phyloP scores from a whole-genome alignment of 2,888 invertebrate genomes.

The Idaea dimidiata region DNA sequence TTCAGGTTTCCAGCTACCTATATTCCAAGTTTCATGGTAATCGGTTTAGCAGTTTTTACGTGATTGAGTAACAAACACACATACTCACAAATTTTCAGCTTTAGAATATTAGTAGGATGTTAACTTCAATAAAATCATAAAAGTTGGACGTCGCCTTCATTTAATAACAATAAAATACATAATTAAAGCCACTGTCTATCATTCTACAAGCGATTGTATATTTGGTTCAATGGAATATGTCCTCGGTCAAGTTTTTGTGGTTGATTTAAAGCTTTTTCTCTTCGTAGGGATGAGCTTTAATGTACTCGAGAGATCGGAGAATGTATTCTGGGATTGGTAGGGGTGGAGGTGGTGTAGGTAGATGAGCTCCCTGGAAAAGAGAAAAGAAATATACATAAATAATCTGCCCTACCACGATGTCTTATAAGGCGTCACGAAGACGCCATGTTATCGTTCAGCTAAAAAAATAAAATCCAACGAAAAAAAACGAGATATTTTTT shows the following conservation, averaged over 20 bases:
- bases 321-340: conserved; percentile 72
- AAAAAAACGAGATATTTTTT: too few relatives aligned
- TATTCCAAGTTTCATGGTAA: too few relatives aligned
- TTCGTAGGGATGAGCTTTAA: conserved; percentile 63
- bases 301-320: conserved; percentile 63
- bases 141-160: conserved; percentile 28
- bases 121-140: conserved; percentile 11
- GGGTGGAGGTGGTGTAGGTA: conserved; percentile 58
- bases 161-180: conserved; percentile 31
- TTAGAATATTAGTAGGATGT: background rate
- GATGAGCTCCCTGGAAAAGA: conserved; percentile 47
- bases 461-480: too few relatives aligned
- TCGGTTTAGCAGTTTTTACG: too few relatives aligned
- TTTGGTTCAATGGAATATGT: conserved; percentile 11
- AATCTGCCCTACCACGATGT: too few relatives aligned
- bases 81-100: too few relatives aligned
- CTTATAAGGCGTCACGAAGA: too few relatives aligned
- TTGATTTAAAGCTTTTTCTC: conserved; percentile 32
- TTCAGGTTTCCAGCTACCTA: too few relatives aligned
- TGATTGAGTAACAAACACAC: too few relatives aligned
- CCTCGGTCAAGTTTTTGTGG: conserved; percentile 16
- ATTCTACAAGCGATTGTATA: background rate
- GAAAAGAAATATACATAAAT: conserved; percentile 6
- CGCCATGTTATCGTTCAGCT: too few relatives aligned
- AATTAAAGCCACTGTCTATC: conserved; percentile 35